Conservation (phyloP, 1,140 invertebrate genomes). For the Philaenus spumarius region DNA sequence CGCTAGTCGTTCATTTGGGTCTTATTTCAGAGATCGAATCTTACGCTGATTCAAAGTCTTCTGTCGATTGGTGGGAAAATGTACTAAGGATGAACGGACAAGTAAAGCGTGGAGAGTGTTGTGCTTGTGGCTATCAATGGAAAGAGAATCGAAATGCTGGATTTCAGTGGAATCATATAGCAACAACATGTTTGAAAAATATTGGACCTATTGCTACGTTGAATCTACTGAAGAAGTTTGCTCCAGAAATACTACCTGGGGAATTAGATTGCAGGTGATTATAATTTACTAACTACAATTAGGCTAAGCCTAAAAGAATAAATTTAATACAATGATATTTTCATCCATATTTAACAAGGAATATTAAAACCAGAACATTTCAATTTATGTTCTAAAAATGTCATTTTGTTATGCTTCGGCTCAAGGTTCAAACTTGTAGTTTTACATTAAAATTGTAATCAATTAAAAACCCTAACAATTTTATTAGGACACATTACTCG, state of each 20-base stretch:
- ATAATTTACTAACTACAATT: too few species aligned
- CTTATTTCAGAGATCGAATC: conserved; percentile 10
- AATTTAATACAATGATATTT: too few species aligned
- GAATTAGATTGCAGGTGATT: conserved; percentile 31
- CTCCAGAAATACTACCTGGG: conserved; percentile 34
- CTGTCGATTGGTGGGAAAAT: conserved; percentile 15
- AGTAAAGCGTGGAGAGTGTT: conserved; percentile 34
- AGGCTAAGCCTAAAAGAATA: too few species aligned
- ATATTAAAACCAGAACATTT: too few species aligned
- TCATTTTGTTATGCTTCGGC: too few species aligned
- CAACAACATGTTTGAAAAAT: conserved; percentile 34
- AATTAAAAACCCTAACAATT: too few species aligned
- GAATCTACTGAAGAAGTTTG: conserved; percentile 35
- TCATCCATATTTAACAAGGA: too few species aligned
- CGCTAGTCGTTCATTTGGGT: conserved; percentile 17
- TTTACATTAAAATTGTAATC: too few species aligned
- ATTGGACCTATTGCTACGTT: conserved; percentile 33
- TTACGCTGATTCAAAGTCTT: background rate
- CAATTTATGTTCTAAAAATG: too few species aligned
- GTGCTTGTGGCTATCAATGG: conserved; percentile 36
- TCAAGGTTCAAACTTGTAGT: too few species aligned
- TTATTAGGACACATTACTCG: too few species aligned
- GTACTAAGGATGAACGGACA: conserved; percentile 22
- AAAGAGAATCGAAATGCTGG: conserved; percentile 21
- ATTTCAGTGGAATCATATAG: conserved; percentile 36